Base-by-base conservation (phyloP, 2,888 invertebrate genomes). In the Omphaloscelis lunosa region DNA sequence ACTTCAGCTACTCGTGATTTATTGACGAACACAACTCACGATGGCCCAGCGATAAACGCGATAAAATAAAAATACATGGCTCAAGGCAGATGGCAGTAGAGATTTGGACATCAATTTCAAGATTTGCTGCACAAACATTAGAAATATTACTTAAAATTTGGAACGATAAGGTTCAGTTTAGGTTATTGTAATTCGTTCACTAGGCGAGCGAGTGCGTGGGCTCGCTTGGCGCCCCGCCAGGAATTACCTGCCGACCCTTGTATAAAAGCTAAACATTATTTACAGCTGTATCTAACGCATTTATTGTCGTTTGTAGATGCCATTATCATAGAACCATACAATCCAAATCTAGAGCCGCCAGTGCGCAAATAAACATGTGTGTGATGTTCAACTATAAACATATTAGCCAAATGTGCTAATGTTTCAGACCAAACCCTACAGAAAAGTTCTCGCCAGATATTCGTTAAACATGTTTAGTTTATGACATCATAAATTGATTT, bases 191-290 rank as follows among this genome's bases (percentile, higher is more conserved):
- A 79, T 74, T 78, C 75, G 81, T 80, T 85, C 88, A 86, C 91
- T 92, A 91, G 91, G 91, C 91, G 92, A 92, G 80, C 90, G 88
- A 91, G 89, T 92, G 95, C 95, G 95, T 95, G 93, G 95, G 96
- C 90, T 82, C 89, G 89, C 92, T 84, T 96, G 96, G 96, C 94
- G 66, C 62, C 2, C 39, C n/a, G 94, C 96, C 96, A 96, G 92
- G 89, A 91, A 91, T 95, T 94, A 96, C 96, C 96, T 96, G 96
- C 93, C 93, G 95, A 94, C 95, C 95, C 95, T 94, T 94, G 94
- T 95, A 93, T 95, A 95, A 95, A 94, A 94, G 93, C 93, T 93
- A 91, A 94, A 95, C 93, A 95, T 94, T 94, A 95, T 95, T 95
- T 93, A 95, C 93, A 93, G 92, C 91, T 91, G 90, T 92, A 93